Conservation (phyloP, 2,888 invertebrate genomes). For the Xestia xanthographa region DNA sequence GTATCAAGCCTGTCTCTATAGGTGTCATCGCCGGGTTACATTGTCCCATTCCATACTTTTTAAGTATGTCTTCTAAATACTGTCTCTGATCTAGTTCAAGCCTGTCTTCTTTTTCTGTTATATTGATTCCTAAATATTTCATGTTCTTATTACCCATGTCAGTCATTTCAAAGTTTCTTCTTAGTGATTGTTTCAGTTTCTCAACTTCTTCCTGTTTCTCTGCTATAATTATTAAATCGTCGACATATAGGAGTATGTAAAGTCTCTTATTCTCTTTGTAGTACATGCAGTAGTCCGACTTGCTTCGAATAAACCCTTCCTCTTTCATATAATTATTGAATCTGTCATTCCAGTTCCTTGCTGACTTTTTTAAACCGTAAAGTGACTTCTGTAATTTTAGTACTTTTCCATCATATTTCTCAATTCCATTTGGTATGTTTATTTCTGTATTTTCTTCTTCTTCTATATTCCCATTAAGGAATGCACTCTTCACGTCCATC, state of each 20-base stretch:
- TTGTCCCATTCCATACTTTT: conserved; percentile 10
- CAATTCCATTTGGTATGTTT: background rate
- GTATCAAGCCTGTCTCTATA: conserved; percentile 6
- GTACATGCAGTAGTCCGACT: background rate
- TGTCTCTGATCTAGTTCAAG: background rate
- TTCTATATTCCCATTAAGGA: background rate
- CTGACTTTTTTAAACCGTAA: background rate
- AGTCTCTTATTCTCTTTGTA: background rate
- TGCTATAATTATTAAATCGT: conserved; percentile 2
- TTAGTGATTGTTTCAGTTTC: conserved; percentile 13
- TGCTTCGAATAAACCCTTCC: conserved; percentile 10
- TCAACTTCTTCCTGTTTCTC: conserved; percentile 8
- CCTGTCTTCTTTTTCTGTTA: conserved; percentile 5
- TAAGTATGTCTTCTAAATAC: conserved; percentile 1
- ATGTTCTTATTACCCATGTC: conserved; percentile 12
- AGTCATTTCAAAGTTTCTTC: conserved; percentile 25
- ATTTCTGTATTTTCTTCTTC: background rate
- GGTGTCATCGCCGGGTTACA: conserved; percentile 21
- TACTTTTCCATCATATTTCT: background rate
- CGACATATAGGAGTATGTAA: background rate
- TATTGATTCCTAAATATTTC: conserved; percentile 27
- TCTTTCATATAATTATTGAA: conserved; percentile 3
- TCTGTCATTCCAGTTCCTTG: background rate
- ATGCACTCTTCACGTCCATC: background rate
- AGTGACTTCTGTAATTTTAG: conserved; percentile 3